phyloP scores from a whole-genome alignment of 2,113 vertebrate genomes.

The Cheilinus undulatus region DNA sequence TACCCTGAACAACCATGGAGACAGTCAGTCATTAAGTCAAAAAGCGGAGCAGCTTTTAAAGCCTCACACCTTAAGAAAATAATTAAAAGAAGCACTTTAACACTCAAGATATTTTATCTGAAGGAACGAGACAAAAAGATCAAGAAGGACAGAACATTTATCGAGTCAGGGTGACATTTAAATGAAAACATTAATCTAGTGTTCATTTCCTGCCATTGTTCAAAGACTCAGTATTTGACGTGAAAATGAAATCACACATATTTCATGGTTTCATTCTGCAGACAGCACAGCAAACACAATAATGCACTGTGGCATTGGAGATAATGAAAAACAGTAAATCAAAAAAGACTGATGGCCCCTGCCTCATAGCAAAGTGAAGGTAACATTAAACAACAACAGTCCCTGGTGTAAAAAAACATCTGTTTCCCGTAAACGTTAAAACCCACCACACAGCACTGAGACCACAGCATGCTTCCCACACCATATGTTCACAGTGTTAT shows the following conservation, averaged over 20 bases:
- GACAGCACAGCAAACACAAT: not conserved
- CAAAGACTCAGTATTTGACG: not conserved
- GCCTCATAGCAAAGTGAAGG: not conserved
- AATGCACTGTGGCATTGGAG: not conserved
- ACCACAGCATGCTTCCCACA: conserved; percentile 7
- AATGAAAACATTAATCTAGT: conserved; percentile 21
- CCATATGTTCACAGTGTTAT: not conserved
- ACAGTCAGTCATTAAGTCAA: conserved; percentile 2
- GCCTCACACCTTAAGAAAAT: conserved; percentile 3
- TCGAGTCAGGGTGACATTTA: not conserved
- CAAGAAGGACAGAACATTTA: conserved; percentile 4
- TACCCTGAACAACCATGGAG: conserved; percentile 5
- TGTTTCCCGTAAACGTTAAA: not conserved
- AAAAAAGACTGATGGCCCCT: not conserved
- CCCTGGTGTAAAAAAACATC: not conserved
- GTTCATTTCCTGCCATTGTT: conserved; percentile 18
- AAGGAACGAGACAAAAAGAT: conserved; percentile 5
- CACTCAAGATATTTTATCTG: not conserved
- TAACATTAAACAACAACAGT: not conserved
- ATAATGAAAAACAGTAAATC: not conserved
- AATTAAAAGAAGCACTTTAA: not conserved
- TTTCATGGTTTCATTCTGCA: conserved; percentile 1
- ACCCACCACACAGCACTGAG: not conserved
- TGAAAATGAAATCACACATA: not conserved
- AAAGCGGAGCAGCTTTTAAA: conserved; percentile 25